Percentiles rank a stretch among this genome's conserved stretches.
These are phyloP conservation scores for Phalloptychus januarius DNA, from an alignment of 2,797 vertebrate species.

Conservation along the genomic window DNA sequence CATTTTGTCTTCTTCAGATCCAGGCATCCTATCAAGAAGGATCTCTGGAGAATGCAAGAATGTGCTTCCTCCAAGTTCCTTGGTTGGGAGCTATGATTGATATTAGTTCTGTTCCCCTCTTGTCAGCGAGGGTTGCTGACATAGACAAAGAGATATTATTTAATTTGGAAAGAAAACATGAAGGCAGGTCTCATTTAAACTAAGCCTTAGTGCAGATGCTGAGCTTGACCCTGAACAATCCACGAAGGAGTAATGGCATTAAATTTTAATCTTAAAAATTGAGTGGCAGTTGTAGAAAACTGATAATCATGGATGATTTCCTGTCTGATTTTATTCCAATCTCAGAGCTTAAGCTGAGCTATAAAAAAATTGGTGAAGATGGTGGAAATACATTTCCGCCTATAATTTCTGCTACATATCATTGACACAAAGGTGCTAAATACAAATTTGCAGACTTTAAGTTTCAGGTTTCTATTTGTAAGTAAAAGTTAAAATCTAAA, in stretches of 20 bases:
- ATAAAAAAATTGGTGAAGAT: not conserved
- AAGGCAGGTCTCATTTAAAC: constrained; percentile 67
- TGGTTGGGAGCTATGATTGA: constrained; percentile 37
- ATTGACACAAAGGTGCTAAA: not conserved
- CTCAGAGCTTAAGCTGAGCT: not conserved
- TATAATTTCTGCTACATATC: not conserved
- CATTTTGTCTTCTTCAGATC: constrained; percentile 22
- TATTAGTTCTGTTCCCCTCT: constrained; percentile 42
- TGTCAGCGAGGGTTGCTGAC: constrained; percentile 47
- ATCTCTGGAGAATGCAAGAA: constrained; percentile 41
- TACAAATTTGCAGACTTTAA: not conserved
- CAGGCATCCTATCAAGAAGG: constrained; percentile 30
- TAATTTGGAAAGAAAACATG: constrained; percentile 60
- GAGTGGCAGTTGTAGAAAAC: not conserved
- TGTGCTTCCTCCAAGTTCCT: constrained; percentile 40
- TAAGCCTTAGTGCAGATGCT: constrained; percentile 46
- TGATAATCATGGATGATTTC: not conserved
- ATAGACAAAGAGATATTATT: constrained; percentile 46
- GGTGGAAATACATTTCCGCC: not conserved
- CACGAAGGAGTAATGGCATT: not conserved
- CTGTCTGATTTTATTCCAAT: not conserved
- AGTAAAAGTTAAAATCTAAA: not conserved
- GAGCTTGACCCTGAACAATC: constrained; percentile 42
- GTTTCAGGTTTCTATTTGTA: not conserved
- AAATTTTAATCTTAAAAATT: not conserved